phyloP scores from a whole-genome alignment of 2,888 invertebrate species.

The Timema podura region DNA sequence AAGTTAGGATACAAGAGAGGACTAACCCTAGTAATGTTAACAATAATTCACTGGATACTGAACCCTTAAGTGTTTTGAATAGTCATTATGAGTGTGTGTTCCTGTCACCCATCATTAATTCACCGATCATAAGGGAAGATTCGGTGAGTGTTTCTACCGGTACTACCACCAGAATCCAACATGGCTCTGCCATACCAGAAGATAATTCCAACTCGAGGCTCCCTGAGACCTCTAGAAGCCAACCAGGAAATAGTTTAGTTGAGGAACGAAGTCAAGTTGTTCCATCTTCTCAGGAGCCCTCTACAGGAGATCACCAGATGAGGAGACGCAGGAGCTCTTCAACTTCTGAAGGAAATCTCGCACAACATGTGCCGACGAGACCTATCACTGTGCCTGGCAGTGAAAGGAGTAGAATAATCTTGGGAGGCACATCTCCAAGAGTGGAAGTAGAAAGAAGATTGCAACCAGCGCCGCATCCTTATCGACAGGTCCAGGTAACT shows the following conservation, averaged over 20 bases:
- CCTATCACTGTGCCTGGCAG: neutral
- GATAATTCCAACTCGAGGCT: neutral
- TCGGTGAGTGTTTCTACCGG: constrained; percentile 26
- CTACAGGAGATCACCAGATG: constrained; percentile 13
- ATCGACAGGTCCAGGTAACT: constrained; percentile 26
- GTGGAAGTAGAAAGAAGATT: constrained; percentile 26
- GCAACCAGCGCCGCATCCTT: constrained; percentile 32
- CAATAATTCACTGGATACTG: too few species aligned
- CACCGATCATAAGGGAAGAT: constrained; percentile 27
- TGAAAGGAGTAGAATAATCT: constrained; percentile 16
- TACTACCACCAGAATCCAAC: constrained; percentile 20
- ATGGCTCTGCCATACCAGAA: neutral
- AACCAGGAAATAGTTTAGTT: neutral
- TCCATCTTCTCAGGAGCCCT: too few species aligned
- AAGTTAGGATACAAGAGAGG: too few species aligned
- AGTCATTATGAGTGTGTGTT: constrained; percentile 32
- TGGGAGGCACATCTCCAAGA: constrained; percentile 3
- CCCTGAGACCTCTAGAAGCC: neutral
- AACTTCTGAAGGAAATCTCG: constrained; percentile 18
- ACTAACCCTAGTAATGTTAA: too few species aligned
- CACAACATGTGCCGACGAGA: neutral
- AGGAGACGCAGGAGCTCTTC: constrained; percentile 27
- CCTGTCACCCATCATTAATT: constrained; percentile 19
- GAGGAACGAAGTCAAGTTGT: neutral
- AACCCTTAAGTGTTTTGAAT: neutral